Conservation (phyloP, 1,140 invertebrate genomes). For the Sinonovacula constricta region DNA sequence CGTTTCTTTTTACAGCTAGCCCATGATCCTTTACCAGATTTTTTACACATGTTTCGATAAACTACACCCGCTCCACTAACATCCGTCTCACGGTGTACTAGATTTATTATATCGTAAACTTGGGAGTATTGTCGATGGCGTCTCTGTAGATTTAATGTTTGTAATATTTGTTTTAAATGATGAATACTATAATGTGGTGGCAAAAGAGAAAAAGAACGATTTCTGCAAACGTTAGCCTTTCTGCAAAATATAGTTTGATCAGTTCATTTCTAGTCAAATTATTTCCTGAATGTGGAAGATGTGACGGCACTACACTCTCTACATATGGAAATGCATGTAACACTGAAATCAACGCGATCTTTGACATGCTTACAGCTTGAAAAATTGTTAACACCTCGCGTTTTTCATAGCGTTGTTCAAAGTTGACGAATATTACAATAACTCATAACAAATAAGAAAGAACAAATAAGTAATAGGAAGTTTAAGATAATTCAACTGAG, state of each 20-base stretch:
- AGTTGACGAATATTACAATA: not conserved
- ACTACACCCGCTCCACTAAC: constrained; percentile 7
- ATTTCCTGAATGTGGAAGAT: not conserved
- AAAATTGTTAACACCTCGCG: not conserved
- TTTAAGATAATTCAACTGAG: too few species aligned
- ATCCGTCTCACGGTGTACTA: constrained; percentile 8
- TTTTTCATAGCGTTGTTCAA: not conserved
- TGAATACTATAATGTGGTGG: constrained; percentile 16
- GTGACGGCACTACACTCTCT: constrained; percentile 13
- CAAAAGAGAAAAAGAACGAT: constrained; percentile 21
- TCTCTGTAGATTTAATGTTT: constrained; percentile 1
- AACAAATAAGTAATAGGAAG: constrained; percentile 13
- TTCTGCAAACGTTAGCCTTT: constrained; percentile 20
- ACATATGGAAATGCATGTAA: constrained; percentile 1
- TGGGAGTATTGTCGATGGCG: constrained; percentile 3
- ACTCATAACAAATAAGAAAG: constrained; percentile 22
- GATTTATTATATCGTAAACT: not conserved
- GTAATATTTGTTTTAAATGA: constrained; percentile 23
- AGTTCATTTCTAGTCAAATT: not conserved
- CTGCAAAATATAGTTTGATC: constrained; percentile 21
- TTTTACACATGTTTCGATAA: constrained; percentile 18
- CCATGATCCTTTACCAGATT: constrained; percentile 20
- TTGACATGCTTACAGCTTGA: constrained; percentile 2
- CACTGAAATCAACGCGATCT: not conserved
- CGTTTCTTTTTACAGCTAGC: constrained; percentile 9